Evolutionary conservation across 2,797 vertebrate genomes (phyloP), one percentile per base, ranked within the genome.

Genomic region (Lemur catta): DNA sequence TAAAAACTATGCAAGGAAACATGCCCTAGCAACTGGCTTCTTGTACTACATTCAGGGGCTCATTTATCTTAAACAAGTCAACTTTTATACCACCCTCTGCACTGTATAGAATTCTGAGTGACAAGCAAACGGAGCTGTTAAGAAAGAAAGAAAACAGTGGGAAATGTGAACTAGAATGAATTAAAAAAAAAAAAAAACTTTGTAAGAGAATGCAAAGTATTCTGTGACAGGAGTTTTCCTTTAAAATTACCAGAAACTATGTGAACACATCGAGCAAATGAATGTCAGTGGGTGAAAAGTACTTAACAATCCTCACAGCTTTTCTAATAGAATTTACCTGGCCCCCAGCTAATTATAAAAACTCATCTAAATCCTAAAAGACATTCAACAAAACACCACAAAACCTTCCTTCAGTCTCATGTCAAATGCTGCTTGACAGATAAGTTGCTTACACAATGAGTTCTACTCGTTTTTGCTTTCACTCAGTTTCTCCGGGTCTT

Each of bases 51-150:
- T 97, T 98, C 97, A 96, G 98, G 91, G 35, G 1, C 97, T 99
- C 98, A 1, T 98, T 99, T 98, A 98, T 98, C 98, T 98, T 98
- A 94, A 96, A 97, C 98, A 98, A 98, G 97, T 98, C 98, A 98
- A 98, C 98, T 98, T 98, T 97, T 98, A 98, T 98, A 98, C 98
- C 92, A 97, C 95, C 97, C 97, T 98, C 98, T 97, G 96, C 97
- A 97, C 98, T 98, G 98, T 98, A 97, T 95, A 97, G 92, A 97
- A 97, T 97, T 96, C 97, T 96, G 98, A 98, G 98, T 98, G 98
- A 97, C 98, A 0, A 78, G 95, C 96, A 0, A 2, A 97, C 10
- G 0, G 97, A 92, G 96, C 98, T 98, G 98, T 98, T 43, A 72
- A 91, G 95, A 93, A 81, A 96, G 97, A 98, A 97, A 97, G 94